Evolutionary conservation across 2,113 vertebrate genomes (phyloP).

Genomic region (Manacus vitellinus): DNA sequence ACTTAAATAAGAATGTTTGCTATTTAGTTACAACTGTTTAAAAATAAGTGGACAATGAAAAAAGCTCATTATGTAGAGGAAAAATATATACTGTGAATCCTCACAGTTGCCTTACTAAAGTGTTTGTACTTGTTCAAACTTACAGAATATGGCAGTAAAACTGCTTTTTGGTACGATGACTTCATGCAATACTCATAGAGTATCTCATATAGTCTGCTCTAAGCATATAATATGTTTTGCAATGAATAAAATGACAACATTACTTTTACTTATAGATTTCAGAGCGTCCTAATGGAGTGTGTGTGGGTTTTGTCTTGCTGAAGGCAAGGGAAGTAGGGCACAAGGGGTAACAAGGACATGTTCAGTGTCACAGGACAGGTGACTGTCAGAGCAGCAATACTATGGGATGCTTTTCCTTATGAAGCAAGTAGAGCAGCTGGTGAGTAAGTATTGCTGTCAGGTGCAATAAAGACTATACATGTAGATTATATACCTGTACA

Average conservation of each 20-base stretch:
- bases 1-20: background rate
- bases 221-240: background rate
- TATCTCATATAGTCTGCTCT: background rate
- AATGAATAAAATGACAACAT: background rate
- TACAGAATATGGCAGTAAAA: background rate
- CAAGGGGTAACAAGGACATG: background rate
- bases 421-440: background rate
- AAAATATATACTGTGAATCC: background rate
- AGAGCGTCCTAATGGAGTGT: background rate
- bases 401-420: background rate
- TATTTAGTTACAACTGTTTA: background rate
- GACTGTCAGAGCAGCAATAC: background rate
- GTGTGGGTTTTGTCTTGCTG: accelerated
- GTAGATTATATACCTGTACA: background rate
- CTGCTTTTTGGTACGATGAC: background rate
- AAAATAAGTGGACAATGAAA: background rate
- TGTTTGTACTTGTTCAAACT: background rate
- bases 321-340: background rate
- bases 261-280: background rate
- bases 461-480: background rate
- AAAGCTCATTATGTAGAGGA: background rate
- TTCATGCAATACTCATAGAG: background rate
- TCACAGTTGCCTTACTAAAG: background rate
- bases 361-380: background rate
- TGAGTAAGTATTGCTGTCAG: background rate